Evolutionary conservation across 2,888 invertebrate species (phyloP).

Genomic region (Geotrupes spiniger): DNA sequence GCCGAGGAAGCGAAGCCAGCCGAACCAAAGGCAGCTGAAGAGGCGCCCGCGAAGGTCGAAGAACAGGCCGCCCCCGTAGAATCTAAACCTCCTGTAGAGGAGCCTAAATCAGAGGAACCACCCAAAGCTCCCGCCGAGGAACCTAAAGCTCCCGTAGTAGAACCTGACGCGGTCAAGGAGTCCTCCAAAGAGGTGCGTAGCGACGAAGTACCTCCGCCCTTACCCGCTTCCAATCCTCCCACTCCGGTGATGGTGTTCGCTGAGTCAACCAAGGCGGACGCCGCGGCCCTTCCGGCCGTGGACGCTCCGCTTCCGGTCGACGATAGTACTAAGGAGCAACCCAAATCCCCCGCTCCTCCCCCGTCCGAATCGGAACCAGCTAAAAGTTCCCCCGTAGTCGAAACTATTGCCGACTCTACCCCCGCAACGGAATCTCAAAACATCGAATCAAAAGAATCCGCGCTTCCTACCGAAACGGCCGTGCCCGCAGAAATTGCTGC

Average conservation of each 20-base stretch:
- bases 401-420: constrained; percentile 16
- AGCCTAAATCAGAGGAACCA: constrained; percentile 26
- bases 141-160: constrained; percentile 21
- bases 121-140: constrained; percentile 21
- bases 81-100: constrained; percentile 29
- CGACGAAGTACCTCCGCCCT: constrained; percentile 68
- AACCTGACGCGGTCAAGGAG: constrained; percentile 35
- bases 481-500: constrained; percentile 9
- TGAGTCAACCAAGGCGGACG: constrained; percentile 62
- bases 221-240: constrained; percentile 72
- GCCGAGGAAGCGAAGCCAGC: constrained; percentile 28
- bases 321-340: constrained; percentile 16
- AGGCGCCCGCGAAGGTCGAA: constrained; percentile 8
- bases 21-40: constrained; percentile 26
- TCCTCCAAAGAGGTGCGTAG: constrained; percentile 57
- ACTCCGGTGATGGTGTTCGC: constrained; percentile 74
- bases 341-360: constrained; percentile 23
- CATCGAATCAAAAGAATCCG: constrained; percentile 9
- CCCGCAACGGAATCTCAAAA: background rate
- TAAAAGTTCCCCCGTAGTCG: constrained; percentile 15
- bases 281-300: constrained; percentile 42
- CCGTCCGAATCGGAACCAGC: constrained; percentile 12
- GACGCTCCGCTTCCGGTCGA: constrained; percentile 11
- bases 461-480: constrained; percentile 14
- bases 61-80: constrained; percentile 25